These are phyloP conservation scores for Cassiopea andromeda DNA, from an alignment of 30 jellyfish, hydroid and myxozoan species.

Conservation along the genomic window DNA sequence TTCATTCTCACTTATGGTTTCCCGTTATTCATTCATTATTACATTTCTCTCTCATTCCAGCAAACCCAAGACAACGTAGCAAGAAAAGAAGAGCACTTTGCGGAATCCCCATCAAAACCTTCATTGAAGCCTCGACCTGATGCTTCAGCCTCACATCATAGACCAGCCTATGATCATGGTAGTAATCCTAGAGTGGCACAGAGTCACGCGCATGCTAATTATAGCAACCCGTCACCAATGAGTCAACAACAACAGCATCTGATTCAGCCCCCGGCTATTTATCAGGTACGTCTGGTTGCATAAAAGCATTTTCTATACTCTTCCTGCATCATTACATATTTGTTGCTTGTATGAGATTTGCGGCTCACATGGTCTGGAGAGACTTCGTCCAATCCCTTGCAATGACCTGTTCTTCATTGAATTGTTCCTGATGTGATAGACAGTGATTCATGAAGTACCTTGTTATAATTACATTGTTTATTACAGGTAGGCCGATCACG, in stretches of 20 bases:
- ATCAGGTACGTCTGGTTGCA: slow-evolving; percentile 32
- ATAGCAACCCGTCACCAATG: neutral
- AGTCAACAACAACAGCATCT: slow-evolving; percentile 57
- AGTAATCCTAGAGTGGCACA: neutral
- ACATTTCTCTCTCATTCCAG: neutral
- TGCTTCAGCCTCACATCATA: slow-evolving; percentile 34
- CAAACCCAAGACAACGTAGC: neutral
- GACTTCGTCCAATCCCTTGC: neutral
- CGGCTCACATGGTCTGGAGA: neutral
- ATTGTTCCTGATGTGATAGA: no score
- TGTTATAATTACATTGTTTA: no score
- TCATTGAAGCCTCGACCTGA: slow-evolving; percentile 70
- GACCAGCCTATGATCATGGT: slow-evolving; percentile 3
- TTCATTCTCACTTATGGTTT: no score
- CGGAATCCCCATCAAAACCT: slow-evolving; percentile 49
- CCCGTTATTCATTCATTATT: no score
- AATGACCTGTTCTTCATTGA: no score
- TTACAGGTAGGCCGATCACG: no score
- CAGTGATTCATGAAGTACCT: no score
- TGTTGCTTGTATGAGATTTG: neutral
- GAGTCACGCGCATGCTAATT: neutral
- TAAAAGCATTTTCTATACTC: neutral
- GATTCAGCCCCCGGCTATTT: slow-evolving; percentile 59
- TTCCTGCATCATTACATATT: neutral
- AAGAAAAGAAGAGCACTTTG: neutral